Evolutionary conservation across 2,113 vertebrate species (phyloP).

Genomic region (Promerops cafer): DNA sequence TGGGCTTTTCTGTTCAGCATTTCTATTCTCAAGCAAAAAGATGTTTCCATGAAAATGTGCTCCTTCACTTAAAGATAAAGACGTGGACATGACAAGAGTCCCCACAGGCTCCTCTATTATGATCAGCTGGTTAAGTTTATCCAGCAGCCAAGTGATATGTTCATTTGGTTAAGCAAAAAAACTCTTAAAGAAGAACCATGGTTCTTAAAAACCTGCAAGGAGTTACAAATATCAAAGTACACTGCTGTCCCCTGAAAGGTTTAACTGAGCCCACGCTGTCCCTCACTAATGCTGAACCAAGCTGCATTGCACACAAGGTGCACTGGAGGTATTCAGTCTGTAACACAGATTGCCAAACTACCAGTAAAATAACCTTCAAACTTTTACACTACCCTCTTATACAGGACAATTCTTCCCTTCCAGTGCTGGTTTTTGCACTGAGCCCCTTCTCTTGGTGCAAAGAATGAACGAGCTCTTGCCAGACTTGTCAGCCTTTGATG

Average conservation of each 20-base stretch:
- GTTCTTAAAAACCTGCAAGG: neutral
- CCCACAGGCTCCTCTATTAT: neutral
- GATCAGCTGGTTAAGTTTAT: neutral
- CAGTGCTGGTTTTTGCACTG: neutral
- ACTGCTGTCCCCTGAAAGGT: neutral
- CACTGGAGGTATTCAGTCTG: neutral
- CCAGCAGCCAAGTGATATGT: neutral
- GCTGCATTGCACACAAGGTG: accelerated
- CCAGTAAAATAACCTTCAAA: neutral
- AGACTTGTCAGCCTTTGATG: neutral
- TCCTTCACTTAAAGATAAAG: neutral
- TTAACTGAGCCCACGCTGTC: neutral
- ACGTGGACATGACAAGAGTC: neutral
- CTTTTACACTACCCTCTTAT: neutral
- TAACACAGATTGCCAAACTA: neutral
- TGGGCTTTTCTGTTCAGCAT: neutral
- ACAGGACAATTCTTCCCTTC: neutral
- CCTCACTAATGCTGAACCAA: accelerated
- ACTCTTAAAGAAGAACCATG: neutral
- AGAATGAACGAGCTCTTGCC: neutral
- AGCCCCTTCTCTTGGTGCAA: neutral
- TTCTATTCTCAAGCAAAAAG: neutral
- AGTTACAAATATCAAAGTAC: neutral
- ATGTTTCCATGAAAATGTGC: neutral
- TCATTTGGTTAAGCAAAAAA: neutral